These are phyloP conservation scores for Lottia scabra DNA, from an alignment of 2,888 invertebrate species.

Conservation along the genomic window DNA sequence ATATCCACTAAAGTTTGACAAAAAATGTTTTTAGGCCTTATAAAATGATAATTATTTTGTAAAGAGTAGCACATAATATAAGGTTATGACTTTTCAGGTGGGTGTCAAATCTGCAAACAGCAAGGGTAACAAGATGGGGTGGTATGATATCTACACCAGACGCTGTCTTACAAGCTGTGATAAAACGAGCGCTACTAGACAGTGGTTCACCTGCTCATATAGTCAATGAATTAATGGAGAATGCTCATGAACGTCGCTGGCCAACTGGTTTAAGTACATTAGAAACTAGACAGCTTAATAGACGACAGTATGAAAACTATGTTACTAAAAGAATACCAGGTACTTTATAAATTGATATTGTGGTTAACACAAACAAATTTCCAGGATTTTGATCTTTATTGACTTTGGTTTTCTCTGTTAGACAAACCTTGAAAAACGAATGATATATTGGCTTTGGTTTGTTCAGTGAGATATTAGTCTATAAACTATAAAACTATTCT, in stretches of 20 bases:
- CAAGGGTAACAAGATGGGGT: constrained; percentile 93
- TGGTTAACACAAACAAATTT: neutral
- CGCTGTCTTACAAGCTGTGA: constrained; percentile 91
- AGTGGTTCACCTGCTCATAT: constrained; percentile 94
- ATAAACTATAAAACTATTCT: too few species aligned
- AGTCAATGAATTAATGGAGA: constrained; percentile 95
- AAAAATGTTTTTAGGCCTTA: too few species aligned
- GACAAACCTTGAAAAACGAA: too few species aligned
- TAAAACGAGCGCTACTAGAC: constrained; percentile 91
- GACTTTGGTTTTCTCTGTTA: too few species aligned
- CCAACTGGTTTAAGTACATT: constrained; percentile 90
- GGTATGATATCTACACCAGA: constrained; percentile 99
- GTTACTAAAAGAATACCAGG: constrained; percentile 93
- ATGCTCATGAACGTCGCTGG: constrained; percentile 96
- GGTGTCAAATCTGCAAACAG: constrained; percentile 61
- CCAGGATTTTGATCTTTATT: too few species aligned
- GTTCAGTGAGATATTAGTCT: too few species aligned
- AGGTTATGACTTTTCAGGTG: constrained; percentile 46
- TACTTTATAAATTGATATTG: constrained; percentile 27
- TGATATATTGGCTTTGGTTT: too few species aligned
- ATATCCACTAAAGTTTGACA: too few species aligned
- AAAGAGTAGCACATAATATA: too few species aligned
- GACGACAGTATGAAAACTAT: constrained; percentile 93
- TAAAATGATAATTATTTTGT: too few species aligned
- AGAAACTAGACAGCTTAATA: constrained; percentile 93